Evolutionary conservation across 2,888 invertebrate genomes (phyloP).

Genomic region (Apamea sordens): DNA sequence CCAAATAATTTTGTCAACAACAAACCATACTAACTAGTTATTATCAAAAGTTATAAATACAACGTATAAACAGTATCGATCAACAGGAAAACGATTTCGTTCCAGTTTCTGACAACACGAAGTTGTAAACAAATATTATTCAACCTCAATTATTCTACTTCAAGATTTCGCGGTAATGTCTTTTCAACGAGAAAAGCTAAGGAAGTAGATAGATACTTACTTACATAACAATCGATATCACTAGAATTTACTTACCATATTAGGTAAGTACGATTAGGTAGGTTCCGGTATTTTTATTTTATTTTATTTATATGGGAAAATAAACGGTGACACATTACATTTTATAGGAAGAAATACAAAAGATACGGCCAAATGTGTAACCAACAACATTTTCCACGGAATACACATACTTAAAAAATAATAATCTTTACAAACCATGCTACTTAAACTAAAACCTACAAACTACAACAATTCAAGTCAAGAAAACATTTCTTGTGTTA

Average conservation of each 20-base stretch:
- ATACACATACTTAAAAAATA: too few relatives aligned
- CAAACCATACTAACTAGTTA: not conserved
- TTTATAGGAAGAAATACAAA: too few relatives aligned
- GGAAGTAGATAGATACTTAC: not conserved
- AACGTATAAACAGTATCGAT: slow-evolving; percentile 33
- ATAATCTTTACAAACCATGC: too few relatives aligned
- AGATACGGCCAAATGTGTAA: too few relatives aligned
- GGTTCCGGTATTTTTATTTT: too few relatives aligned
- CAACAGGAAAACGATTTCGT: slow-evolving; percentile 59
- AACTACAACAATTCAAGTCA: too few relatives aligned
- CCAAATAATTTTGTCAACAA: slow-evolving; percentile 12
- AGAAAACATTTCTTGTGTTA: too few relatives aligned
- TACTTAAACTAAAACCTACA: too few relatives aligned
- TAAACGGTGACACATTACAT: too few relatives aligned
- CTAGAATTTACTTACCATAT: not conserved
- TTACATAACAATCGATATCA: not conserved
- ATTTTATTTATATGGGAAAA: too few relatives aligned
- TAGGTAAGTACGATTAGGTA: not conserved
- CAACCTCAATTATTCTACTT: slow-evolving; percentile 11
- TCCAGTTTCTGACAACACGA: slow-evolving; percentile 34
- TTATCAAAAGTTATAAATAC: slow-evolving; percentile 50
- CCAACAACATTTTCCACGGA: too few relatives aligned
- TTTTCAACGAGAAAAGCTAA: not conserved
- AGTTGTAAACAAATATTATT: slow-evolving; percentile 53
- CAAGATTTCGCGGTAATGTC: slow-evolving; percentile 2